Evolutionary conservation across 2,797 vertebrate genomes (phyloP), one percentile per base, ranked within the genome.

Genomic region (Gastrophryne carolinensis): DNA sequence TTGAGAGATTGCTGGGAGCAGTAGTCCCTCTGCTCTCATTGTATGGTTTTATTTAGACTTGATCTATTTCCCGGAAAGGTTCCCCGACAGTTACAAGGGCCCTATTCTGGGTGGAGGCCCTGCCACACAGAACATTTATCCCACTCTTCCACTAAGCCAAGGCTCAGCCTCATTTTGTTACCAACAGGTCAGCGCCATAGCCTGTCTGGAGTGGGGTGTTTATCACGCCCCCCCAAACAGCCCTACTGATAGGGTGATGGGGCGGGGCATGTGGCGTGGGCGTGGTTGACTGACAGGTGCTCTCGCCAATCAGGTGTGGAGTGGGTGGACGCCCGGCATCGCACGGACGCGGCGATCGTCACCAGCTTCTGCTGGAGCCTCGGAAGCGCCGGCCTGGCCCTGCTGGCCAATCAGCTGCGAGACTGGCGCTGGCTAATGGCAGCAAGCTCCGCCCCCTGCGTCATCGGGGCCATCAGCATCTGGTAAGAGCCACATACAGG

Each of bases 401-500:
- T 57, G 52, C 9, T 47, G 10, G 53, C 67, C 0, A 57, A 57
- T 30, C 35, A 57, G 3, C 11, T 70, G 23, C 27, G 53, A 57
- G 67, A 70, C 37, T 70, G 67, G 67, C 67, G 24, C 17, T 70
- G 67, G 67, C 23, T 70, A 17, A 6, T 35, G 47, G 64, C 41
- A 3, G 3, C 53, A 6, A 44, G 41, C 17, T 57, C 35, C 2
- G 53, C 26, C 1, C 67, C 67, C 10, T 29, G 35, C 58, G 1
- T 47, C 15, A 52, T 44, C 24, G 67, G 52, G 3, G 30, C 58
- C 5, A 30, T 58, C 67, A 57, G 35, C n/a, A 32, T 58, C 35
- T 58, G 67, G 67, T 69, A 29, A 69, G 52, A 37, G 0, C 19
- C 58, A n/a, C n/a, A n/a, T 1, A 8, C 49, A 52, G 1, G 19